Evolutionary conservation across 1,140 invertebrate genomes (phyloP).

Genomic region (Radopholus similis): DNA sequence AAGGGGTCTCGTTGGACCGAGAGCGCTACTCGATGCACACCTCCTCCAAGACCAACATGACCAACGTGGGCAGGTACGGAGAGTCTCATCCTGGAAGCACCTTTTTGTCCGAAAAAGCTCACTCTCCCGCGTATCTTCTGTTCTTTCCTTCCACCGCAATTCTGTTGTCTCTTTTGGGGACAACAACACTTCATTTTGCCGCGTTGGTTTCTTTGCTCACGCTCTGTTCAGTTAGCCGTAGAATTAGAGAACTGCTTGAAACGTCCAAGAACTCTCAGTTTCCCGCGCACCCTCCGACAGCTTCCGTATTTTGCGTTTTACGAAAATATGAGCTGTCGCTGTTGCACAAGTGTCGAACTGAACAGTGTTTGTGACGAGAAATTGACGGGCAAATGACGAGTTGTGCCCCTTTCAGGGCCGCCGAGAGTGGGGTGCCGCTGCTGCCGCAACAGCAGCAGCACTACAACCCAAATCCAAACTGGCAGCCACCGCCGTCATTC

Average conservation of each 20-base stretch:
- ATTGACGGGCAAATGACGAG: background rate
- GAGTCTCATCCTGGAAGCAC: no score
- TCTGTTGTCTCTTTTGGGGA: background rate
- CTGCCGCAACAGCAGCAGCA: background rate
- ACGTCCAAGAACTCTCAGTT: no score
- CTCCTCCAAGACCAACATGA: conserved; percentile 54
- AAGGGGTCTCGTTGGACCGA: conserved; percentile 46
- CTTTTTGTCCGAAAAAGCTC: no score
- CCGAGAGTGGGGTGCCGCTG: conserved; percentile 4
- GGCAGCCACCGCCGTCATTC: conserved; percentile 13
- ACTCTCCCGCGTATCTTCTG: no score
- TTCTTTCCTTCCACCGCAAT: background rate
- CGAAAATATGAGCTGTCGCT: no score
- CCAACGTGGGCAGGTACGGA: conserved; percentile 52
- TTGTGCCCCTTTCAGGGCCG: background rate
- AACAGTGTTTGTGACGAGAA: no score
- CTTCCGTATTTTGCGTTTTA: no score
- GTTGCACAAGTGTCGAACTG: no score
- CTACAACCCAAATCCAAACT: no score
- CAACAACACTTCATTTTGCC: no score
- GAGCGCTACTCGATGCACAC: conserved; percentile 51
- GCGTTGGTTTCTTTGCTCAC: no score
- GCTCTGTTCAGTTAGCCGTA: background rate
- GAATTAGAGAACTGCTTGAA: background rate
- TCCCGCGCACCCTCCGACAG: no score